Conservation (phyloP, 2,797 vertebrate genomes). For the Esox masquinongy region DNA sequence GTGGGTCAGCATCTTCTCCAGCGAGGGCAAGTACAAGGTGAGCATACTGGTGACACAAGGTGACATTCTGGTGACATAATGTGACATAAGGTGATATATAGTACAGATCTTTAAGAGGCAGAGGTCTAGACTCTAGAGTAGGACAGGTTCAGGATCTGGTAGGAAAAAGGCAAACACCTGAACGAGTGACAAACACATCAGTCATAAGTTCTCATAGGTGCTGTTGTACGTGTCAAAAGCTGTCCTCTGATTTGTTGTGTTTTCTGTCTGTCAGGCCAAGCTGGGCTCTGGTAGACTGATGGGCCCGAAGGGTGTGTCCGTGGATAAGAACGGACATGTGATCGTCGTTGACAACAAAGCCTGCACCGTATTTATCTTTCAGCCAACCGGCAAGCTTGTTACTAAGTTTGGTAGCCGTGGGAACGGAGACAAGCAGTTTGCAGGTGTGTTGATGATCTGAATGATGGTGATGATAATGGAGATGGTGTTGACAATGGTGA, state of each 20-base stretch:
- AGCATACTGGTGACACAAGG: not conserved
- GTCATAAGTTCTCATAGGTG: not conserved
- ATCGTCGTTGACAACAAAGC: constrained; percentile 99
- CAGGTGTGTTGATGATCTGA: constrained; percentile 78
- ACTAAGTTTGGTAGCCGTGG: constrained; percentile 95
- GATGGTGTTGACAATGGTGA: not conserved
- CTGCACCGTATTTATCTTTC: constrained; percentile 97
- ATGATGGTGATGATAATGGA: not conserved
- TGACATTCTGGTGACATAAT: not conserved
- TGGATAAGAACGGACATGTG: constrained; percentile 95
- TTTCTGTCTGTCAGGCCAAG: constrained; percentile 80
- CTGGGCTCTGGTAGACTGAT: constrained; percentile 95
- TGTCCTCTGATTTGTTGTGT: constrained; percentile 4
- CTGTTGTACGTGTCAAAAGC: not conserved
- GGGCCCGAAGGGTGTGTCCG: constrained; percentile 97
- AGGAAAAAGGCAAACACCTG: no score
- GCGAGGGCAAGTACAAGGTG: constrained; percentile 98
- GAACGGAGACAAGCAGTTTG: constrained; percentile 98
- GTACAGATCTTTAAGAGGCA: not conserved
- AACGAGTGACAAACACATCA: not conserved
- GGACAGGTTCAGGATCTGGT: no score
- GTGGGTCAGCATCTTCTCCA: constrained; percentile 98
- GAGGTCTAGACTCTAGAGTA: no score
- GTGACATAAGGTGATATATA: not conserved
- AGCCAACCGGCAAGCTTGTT: constrained; percentile 93